Conservation (phyloP, 1,140 invertebrate species). For the Pogonomyrmex californicus region DNA sequence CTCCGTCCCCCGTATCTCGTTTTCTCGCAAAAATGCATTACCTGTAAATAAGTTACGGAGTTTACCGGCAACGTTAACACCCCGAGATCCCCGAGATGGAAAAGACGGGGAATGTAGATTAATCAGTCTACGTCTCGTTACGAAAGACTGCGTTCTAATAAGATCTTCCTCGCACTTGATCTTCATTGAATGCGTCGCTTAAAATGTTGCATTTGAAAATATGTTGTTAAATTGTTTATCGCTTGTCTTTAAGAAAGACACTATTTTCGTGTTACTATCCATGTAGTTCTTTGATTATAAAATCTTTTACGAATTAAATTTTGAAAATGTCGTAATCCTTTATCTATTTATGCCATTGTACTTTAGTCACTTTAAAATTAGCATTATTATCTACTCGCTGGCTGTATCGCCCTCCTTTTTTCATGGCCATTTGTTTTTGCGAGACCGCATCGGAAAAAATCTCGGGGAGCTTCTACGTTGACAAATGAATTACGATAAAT, state of each 20-base stretch:
- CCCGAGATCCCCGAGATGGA: constrained; percentile 1
- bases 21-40: constrained; percentile 45
- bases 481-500: constrained; percentile 72
- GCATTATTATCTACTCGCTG: background rate
- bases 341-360: background rate
- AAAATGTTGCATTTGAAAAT: background rate
- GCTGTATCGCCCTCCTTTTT: constrained; percentile 6
- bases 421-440: constrained; percentile 30
- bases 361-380: background rate
- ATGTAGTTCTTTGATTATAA: background rate
- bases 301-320: background rate
- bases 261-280: background rate
- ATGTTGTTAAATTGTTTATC: background rate
- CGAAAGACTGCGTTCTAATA: background rate
- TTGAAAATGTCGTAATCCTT: background rate
- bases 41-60: constrained; percentile 31
- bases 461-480: constrained; percentile 33
- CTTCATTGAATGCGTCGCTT: background rate
- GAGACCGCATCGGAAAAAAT: constrained; percentile 31
- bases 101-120: constrained; percentile 33
- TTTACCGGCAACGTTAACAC: background rate
- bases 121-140: constrained; percentile 17
- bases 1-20: background rate
- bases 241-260: background rate
- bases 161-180: constrained; percentile 26